phyloP scores from a whole-genome alignment of 2,113 vertebrate species.

The Dipodomys merriami region DNA sequence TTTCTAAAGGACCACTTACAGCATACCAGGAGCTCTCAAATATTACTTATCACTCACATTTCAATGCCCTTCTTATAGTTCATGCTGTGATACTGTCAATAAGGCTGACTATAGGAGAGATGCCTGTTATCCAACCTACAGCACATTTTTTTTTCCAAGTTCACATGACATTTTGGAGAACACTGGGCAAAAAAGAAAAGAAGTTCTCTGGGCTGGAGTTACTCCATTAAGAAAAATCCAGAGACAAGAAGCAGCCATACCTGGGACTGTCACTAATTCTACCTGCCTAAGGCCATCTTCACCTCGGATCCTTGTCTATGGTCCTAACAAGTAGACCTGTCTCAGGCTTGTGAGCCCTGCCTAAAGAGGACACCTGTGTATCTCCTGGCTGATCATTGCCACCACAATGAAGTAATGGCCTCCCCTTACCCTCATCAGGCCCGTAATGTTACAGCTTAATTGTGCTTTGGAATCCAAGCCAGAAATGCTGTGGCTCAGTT shows the following conservation, averaged over 20 bases:
- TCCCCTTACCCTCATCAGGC: neutral
- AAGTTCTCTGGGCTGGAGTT: neutral
- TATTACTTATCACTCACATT: neutral
- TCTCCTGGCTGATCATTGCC: neutral
- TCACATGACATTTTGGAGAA: neutral
- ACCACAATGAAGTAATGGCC: neutral
- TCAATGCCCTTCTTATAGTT: neutral
- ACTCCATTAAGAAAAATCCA: constrained; percentile 2
- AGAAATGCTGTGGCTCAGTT: neutral
- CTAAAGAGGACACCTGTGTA: neutral
- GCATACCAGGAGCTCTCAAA: neutral
- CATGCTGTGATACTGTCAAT: neutral
- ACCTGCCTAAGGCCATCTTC: neutral
- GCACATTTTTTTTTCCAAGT: neutral
- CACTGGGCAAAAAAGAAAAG: constrained; percentile 2
- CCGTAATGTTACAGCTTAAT: neutral
- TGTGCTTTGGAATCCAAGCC: neutral
- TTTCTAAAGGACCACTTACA: neutral
- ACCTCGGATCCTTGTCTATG: neutral
- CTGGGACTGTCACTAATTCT: neutral
- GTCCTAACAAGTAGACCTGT: neutral
- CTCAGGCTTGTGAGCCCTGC: neutral
- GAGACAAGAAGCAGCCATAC: neutral
- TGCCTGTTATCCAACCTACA: neutral
- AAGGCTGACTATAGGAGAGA: neutral